These are phyloP conservation scores for Poecilia wingei DNA, from an alignment of 2,797 vertebrate genomes.

Conservation along the genomic window DNA sequence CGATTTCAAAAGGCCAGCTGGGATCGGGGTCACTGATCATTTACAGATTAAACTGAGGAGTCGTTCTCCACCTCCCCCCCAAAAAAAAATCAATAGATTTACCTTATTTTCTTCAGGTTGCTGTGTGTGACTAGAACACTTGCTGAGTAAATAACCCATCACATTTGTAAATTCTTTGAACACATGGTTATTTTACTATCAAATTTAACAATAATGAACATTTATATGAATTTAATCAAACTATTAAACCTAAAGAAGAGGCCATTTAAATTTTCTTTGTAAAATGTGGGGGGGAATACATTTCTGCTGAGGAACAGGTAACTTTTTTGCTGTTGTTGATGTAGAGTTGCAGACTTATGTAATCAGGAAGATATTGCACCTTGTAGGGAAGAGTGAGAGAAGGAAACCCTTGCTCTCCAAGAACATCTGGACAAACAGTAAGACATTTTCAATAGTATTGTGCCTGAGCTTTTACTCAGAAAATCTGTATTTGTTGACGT, in stretches of 20 bases:
- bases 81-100: not conserved
- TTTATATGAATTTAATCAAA: not conserved
- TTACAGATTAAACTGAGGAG: not conserved
- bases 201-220: not conserved
- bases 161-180: too few relatives aligned
- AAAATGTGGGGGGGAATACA: not conserved
- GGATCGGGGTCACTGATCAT: not conserved
- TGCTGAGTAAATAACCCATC: not conserved
- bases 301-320: not conserved
- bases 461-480: not conserved
- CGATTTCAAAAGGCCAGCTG: not conserved
- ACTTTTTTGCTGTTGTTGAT: not conserved
- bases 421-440: not conserved
- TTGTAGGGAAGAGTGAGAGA: not conserved
- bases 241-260: not conserved
- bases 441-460: not conserved
- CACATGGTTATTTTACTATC: not conserved
- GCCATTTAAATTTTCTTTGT: not conserved
- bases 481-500: not conserved
- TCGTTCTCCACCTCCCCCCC: too few relatives aligned
- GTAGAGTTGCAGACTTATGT: not conserved
- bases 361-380: not conserved
- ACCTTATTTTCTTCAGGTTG: not conserved
- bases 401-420: not conserved
- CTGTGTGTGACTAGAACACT: not conserved